Percentiles rank a stretch among this genome's conserved stretches.
Conservation (phyloP, 2,888 invertebrate species). For the Heliconius erato region DNA sequence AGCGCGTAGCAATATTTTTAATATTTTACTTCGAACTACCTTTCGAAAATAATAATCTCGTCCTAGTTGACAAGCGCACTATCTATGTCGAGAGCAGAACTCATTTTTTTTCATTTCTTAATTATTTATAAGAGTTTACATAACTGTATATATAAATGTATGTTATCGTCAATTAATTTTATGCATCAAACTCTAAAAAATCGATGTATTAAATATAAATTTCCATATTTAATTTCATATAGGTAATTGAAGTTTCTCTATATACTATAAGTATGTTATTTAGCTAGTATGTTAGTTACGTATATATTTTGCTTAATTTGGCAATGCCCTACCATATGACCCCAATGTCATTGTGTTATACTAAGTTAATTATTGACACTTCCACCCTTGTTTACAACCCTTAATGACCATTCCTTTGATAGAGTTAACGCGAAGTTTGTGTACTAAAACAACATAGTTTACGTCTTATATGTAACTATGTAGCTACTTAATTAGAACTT, state of each 20-base stretch:
- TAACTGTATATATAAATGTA: not conserved
- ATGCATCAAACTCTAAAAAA: not conserved
- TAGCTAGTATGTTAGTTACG: not conserved
- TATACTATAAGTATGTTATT: not conserved
- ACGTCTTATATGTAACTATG: slow-evolving; percentile 12
- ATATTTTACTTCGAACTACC: not conserved
- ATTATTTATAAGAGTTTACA: not conserved
- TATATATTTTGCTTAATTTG: not conserved
- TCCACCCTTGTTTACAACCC: slow-evolving; percentile 56
- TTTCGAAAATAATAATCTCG: not conserved
- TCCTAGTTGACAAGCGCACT: not conserved
- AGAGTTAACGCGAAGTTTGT: slow-evolving; percentile 15
- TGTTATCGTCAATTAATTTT: not conserved
- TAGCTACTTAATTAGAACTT: not conserved
- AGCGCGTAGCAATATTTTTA: not conserved
- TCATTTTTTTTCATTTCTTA: not conserved
- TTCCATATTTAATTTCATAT: not conserved
- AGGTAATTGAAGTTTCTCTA: not conserved
- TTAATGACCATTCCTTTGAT: slow-evolving; percentile 38
- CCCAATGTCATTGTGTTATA: slow-evolving; percentile 59
- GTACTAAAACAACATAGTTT: slow-evolving; percentile 6
- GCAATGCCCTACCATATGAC: slow-evolving; percentile 40
- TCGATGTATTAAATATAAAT: too few relatives aligned
- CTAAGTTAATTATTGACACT: slow-evolving; percentile 69
- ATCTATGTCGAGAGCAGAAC: not conserved